Evolutionary conservation across 2,888 invertebrate genomes (phyloP), one percentile per base, ranked within the genome.

Genomic region (Caenorhabditis zanzibari): DNA sequence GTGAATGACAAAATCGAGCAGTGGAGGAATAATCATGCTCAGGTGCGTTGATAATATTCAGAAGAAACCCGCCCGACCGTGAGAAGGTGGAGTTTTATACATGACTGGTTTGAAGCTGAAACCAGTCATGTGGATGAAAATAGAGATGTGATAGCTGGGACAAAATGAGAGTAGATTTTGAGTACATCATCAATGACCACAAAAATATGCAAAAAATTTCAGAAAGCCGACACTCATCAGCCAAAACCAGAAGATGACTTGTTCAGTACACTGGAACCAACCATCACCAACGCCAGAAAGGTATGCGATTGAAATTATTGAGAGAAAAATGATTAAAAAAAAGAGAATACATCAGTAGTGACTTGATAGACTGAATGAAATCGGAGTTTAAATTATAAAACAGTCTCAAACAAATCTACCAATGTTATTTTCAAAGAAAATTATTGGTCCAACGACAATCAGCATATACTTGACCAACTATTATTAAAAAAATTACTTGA

Each of bases 1-100:
- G 84, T 89, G 4, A 88, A 90, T 61, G 87, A 88, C 28, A 91
- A 91, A 64, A 91, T 91, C 76, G 91, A 89, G 56, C 89, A 91
- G 69, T 91, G 90, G 86, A 81, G 91, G 44, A 66, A 79, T 56
- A 74, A 28, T 32, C 74, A 74, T 22, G 24, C 61, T 10, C 75
- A 81, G 59, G 81, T 81, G 38, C 7, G 47, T 10, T 49, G 28
- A 58, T 35, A 10, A 22, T 32, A 24, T n/a, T 32, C 16, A 35
- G 41, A 56, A 24, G 64, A 66, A 19, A 24, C 24, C 47, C 26
- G 4, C 6, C 47, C 47, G 16, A 44, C 44, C 26, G n/a, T 59
- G 14, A 59, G n/a, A 19, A 59, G 22, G 10, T 38, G 38, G 38
- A 38, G 38, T 38, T 38, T 12, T 12, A 38, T 12, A 38, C 10